A percentile compares a stretch with the other conserved stretches of the same genome.
phyloP scores from a whole-genome alignment of 2,113 vertebrate genomes.

The Harpagus bidentatus region DNA sequence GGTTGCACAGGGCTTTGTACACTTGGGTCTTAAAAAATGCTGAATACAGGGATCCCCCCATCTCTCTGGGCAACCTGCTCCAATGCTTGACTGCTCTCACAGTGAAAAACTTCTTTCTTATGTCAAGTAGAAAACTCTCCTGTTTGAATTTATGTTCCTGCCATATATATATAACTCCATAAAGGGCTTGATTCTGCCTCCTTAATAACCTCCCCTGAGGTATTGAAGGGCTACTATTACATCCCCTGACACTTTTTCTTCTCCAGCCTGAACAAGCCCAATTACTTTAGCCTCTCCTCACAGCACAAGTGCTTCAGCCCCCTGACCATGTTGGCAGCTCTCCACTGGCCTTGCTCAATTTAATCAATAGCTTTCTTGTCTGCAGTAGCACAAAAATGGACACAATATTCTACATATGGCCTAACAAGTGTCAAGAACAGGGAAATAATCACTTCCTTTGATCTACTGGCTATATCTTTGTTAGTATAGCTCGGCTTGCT shows the following conservation, averaged over 20 bases:
- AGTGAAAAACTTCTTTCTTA: background rate
- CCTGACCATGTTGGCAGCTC: background rate
- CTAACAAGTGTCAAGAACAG: background rate
- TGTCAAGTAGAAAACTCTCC: background rate
- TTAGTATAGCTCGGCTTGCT: background rate
- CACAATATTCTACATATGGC: background rate
- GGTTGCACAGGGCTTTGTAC: background rate
- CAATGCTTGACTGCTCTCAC: background rate
- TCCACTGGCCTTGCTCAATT: background rate
- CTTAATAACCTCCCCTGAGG: background rate
- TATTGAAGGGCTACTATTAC: background rate
- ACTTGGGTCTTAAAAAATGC: background rate
- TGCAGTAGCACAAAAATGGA: background rate
- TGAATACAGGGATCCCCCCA: background rate
- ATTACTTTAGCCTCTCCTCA: background rate
- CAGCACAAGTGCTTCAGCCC: background rate
- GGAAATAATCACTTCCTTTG: background rate
- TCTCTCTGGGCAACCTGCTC: background rate
- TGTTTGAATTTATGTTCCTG: background rate
- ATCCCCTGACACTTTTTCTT: background rate
- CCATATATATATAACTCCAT: background rate
- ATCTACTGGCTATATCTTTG: background rate
- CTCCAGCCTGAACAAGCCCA: background rate
- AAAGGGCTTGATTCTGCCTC: background rate
- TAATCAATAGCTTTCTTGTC: background rate